phyloP scores from a whole-genome alignment of 2,797 vertebrate species.

The Synanceia verrucosa region DNA sequence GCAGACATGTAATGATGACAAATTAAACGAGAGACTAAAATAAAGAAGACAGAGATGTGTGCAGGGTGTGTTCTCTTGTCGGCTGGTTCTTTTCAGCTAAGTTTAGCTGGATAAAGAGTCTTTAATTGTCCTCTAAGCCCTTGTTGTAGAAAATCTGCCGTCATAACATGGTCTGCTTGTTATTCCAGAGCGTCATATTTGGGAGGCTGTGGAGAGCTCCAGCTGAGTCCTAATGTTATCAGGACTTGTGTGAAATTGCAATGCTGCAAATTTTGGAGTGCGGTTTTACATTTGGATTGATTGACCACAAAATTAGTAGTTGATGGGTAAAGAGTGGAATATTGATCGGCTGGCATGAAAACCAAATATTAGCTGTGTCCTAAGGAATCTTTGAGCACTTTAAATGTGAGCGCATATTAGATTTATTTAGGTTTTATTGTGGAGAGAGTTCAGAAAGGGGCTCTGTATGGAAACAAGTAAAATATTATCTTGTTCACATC shows the following conservation, averaged over 20 bases:
- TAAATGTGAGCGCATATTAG: constrained; percentile 26
- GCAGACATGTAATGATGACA: constrained; percentile 46
- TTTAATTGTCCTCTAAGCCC: constrained; percentile 39
- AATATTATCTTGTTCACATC: constrained; percentile 44
- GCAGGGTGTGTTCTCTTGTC: constrained; percentile 16
- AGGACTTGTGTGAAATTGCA: constrained; percentile 39
- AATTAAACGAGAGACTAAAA: constrained; percentile 43
- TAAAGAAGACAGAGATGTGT: constrained; percentile 30
- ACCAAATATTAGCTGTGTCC: constrained; percentile 32
- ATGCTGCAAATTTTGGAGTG: constrained; percentile 21
- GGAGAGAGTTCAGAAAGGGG: constrained; percentile 21
- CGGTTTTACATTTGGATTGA: constrained; percentile 49
- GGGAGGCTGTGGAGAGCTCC: constrained; percentile 30
- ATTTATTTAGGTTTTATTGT: constrained; percentile 4
- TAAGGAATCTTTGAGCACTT: constrained; percentile 11
- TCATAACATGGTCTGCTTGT: constrained; percentile 24
- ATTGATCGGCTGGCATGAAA: constrained; percentile 42
- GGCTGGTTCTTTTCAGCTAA: constrained; percentile 29
- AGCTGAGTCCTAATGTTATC: constrained; percentile 36
- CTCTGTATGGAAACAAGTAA: constrained; percentile 22
- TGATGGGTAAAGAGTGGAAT: constrained; percentile 30
- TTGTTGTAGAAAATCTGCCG: constrained; percentile 16
- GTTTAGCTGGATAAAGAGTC: constrained; percentile 24
- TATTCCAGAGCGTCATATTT: constrained; percentile 32
- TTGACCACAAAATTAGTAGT: constrained; percentile 32